These are phyloP conservation scores for Sylvicapra grimmia DNA, from an alignment of 2,113 vertebrate species.

Conservation along the genomic window DNA sequence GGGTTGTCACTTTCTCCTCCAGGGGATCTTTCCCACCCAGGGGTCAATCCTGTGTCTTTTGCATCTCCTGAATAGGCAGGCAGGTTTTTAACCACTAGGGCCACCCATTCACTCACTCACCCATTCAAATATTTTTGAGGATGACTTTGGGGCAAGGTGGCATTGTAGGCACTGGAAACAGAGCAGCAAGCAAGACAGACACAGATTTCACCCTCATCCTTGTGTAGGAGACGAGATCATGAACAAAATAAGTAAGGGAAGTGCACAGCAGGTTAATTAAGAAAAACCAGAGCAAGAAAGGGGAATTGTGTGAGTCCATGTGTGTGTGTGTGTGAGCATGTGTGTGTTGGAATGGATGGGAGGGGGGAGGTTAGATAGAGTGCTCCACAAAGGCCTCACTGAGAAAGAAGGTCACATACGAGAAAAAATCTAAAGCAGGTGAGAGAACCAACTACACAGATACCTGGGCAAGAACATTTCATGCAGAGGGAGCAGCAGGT, in stretches of 20 bases:
- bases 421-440: not conserved
- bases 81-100: not conserved
- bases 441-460: not conserved
- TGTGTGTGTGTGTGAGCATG: not conserved
- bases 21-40: not conserved
- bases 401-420: not conserved
- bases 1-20: not conserved
- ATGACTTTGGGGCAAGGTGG: not conserved
- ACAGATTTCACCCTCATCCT: not conserved
- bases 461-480: not conserved
- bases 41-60: not conserved
- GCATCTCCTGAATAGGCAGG: not conserved
- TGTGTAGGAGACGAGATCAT: too few species aligned
- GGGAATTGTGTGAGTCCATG: not conserved
- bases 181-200: not conserved
- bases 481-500: fast-evolving
- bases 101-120: not conserved
- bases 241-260: not conserved
- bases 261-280: not conserved
- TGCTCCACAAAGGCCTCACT: not conserved
- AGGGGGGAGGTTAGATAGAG: not conserved
- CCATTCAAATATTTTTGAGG: not conserved
- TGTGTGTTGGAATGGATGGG: too few species aligned
- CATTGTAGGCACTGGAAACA: not conserved
- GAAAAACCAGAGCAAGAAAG: not conserved